Conservation (phyloP, 2,113 vertebrate species). For the rat (Rattus norvegicus) region DNA sequence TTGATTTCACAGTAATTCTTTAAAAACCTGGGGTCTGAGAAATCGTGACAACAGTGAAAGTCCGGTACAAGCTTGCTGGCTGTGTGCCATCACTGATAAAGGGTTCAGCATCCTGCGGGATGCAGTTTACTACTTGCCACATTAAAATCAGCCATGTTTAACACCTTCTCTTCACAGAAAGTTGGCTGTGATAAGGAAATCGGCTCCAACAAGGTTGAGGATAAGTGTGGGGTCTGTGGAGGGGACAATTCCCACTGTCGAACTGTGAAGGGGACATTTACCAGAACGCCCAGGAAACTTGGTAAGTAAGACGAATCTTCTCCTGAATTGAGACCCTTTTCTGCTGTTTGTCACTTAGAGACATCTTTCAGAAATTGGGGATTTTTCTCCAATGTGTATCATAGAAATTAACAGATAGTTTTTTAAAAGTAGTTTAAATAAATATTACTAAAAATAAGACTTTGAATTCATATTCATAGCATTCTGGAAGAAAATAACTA, state of each 20-base stretch:
- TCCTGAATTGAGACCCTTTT: not conserved
- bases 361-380: not conserved
- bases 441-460: not conserved
- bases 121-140: not conserved
- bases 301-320: constrained; percentile 91
- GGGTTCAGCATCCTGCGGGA: not conserved
- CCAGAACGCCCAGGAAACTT: constrained; percentile 94
- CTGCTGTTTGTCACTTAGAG: not conserved
- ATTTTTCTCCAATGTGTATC: not conserved
- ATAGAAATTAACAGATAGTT: not conserved
- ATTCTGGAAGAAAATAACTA: constrained; percentile 1
- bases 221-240: constrained; percentile 97
- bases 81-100: not conserved
- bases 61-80: not conserved
- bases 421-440: not conserved
- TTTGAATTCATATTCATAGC: not conserved
- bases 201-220: constrained; percentile 94
- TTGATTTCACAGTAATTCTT: not conserved
- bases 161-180: constrained; percentile 87
- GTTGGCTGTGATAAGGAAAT: constrained; percentile 98
- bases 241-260: constrained; percentile 98
- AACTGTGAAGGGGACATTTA: constrained; percentile 96
- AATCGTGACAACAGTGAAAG: not conserved
- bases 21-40: not conserved
- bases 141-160: not conserved